phyloP scores from a whole-genome alignment of 2,888 invertebrate genomes.

The Liodrosophila aerea region DNA sequence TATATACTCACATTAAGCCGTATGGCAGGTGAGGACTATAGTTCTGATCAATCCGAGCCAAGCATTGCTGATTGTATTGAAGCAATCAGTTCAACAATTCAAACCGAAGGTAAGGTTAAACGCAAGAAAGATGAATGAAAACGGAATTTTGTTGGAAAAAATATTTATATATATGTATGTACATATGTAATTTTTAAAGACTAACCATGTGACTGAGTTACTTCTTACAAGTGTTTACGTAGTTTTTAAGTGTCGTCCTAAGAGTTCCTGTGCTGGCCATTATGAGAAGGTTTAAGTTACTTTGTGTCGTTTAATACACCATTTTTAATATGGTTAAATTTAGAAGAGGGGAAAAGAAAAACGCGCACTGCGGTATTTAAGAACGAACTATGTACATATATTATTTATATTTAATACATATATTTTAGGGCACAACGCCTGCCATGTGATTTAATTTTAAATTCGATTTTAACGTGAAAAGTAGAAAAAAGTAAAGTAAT shows the following conservation, averaged over 20 bases:
- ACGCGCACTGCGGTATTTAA: background rate
- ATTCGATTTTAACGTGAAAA: slow-evolving; percentile 39
- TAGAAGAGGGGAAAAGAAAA: background rate
- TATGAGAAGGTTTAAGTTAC: background rate
- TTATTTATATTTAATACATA: slow-evolving; percentile 16
- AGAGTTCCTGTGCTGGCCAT: slow-evolving; percentile 36
- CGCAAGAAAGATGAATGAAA: slow-evolving; percentile 90
- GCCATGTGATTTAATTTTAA: slow-evolving; percentile 77
- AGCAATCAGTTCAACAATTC: slow-evolving; percentile 94
- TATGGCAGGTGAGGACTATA: slow-evolving; percentile 88
- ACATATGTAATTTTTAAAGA: slow-evolving; percentile 26
- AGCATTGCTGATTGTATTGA: slow-evolving; percentile 91
- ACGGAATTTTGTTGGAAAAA: too few relatives aligned
- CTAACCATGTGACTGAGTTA: slow-evolving; percentile 40
- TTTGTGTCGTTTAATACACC: background rate
- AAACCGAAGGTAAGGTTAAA: slow-evolving; percentile 93
- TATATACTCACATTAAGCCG: slow-evolving; percentile 94
- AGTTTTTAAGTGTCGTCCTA: slow-evolving; percentile 23
- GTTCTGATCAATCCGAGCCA: slow-evolving; percentile 85
- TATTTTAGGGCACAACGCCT: slow-evolving; percentile 32
- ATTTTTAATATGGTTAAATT: background rate
- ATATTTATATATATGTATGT: background rate
- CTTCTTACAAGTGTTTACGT: slow-evolving; percentile 16
- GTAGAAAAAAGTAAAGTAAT: slow-evolving; percentile 22
- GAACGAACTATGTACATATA: slow-evolving; percentile 14